Percentiles rank a stretch among this genome's conserved stretches.
phyloP scores from a whole-genome alignment of 2,113 vertebrate species.

The Corythornis cristatus region DNA sequence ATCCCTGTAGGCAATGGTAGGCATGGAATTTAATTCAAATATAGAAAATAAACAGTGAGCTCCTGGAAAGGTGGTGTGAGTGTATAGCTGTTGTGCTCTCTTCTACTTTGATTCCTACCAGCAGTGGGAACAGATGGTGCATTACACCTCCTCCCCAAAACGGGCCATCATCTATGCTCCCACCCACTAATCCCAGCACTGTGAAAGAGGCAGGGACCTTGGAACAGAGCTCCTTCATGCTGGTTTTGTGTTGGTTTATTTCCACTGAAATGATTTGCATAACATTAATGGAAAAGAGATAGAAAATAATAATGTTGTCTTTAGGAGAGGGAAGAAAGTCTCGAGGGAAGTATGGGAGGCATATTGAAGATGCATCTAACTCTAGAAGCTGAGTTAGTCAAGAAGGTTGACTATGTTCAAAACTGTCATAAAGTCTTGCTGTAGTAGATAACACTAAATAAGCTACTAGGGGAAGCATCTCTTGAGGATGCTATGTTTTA shows the following conservation, averaged over 20 bases:
- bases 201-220: conserved; percentile 1
- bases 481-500: not conserved
- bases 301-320: not conserved
- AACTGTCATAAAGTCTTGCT: not conserved
- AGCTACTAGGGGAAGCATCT: not conserved
- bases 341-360: not conserved
- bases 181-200: not conserved
- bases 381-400: not conserved
- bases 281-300: not conserved
- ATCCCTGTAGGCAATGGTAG: not conserved
- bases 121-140: conserved; percentile 42
- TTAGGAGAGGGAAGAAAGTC: not conserved
- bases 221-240: conserved; percentile 11
- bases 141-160: conserved; percentile 19
- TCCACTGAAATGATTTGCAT: conserved; percentile 25
- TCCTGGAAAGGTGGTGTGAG: not conserved
- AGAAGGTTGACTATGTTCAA: not conserved
- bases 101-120: not conserved
- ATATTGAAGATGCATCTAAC: not conserved
- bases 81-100: not conserved
- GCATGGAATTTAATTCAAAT: conserved; percentile 27
- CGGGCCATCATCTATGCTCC: not conserved
- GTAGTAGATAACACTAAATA: not conserved
- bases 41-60: not conserved
- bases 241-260: conserved; percentile 31